Base-by-base conservation (phyloP, 2,888 invertebrate species). In the Nomada ruficornis region DNA sequence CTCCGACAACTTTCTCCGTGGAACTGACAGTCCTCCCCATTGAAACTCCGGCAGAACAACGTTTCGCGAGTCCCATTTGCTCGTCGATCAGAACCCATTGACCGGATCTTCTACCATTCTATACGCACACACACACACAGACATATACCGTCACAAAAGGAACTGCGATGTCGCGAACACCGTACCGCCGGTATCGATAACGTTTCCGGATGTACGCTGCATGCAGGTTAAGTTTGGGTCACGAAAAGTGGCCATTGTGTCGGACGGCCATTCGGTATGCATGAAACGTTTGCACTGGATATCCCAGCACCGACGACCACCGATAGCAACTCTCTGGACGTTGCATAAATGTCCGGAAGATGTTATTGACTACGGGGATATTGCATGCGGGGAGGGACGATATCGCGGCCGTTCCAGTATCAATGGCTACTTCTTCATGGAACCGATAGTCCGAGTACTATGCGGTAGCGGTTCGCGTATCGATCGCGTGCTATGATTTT, bases 321-420 rank as follows among this genome's bases (percentile, higher is more conserved):
- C 62, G 81, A 80, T 82, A 80, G 80, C 74, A 62, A 71, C 80
- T 62, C 80, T 82, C 80, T 82, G 70, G 74, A 71, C 69, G 67
- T 75, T 80, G 80, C 74, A 80, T 80, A 82, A 82, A 82, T 74
- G 81, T 80, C 74, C 81, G 81, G 72, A 82, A 82, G 74, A 82
- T 82, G 80, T 80, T 82, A 82, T 80, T 82, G 80, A 80, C 80
- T 80, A 72, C 80, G 60, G 63, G 80, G 80, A 79, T 80, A 80
- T 80, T 80, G 80, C 80, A 62, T 29, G 23, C 44, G 15, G 59
- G 44, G 26, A 18, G 29, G 29, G n/a, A 54, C 47, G 20, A 69
- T 79, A 71, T 67, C 55, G 62, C 65, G 67, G 50, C 26, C 29
- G 26, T 15, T 20, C 52, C 29, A 23, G 29, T 71, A 69, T 79